Percentiles rank a stretch among this genome's conserved stretches.
These are phyloP conservation scores for Pseudochromis fuscus DNA, from an alignment of 2,797 vertebrate species.

Conservation along the genomic window DNA sequence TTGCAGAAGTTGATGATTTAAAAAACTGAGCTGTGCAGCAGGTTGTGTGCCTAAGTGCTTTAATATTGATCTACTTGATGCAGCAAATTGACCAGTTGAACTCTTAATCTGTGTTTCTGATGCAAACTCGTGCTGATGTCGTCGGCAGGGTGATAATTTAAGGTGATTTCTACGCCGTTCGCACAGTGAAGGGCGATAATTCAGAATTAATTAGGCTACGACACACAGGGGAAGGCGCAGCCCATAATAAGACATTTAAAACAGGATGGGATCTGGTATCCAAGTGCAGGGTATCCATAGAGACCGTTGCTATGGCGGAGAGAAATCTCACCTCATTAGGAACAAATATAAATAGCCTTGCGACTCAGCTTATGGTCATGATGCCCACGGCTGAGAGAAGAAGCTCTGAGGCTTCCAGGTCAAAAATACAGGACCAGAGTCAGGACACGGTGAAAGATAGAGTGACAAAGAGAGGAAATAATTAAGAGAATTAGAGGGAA, in stretches of 20 bases:
- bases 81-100: conserved; percentile 34
- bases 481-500: conserved; percentile 54
- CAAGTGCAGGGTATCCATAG: conserved; percentile 86
- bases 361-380: conserved; percentile 78
- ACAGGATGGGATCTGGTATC: conserved; percentile 81
- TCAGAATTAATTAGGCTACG: conserved; percentile 79
- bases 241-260: conserved; percentile 83
- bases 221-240: conserved; percentile 70
- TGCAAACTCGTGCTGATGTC: conserved; percentile 32
- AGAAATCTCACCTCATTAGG: conserved; percentile 85
- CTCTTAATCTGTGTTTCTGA: conserved; percentile 25
- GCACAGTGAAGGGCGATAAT: conserved; percentile 60
- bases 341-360: conserved; percentile 85
- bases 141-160: conserved; percentile 37
- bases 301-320: conserved; percentile 85
- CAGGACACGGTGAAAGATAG: conserved; percentile 34
- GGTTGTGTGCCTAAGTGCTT: conserved; percentile 40
- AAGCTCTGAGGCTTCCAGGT: conserved; percentile 69
- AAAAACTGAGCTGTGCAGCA: conserved; percentile 40
- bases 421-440: conserved; percentile 58
- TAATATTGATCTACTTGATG: conserved; percentile 47
- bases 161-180: conserved; percentile 53
- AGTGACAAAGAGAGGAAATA: conserved; percentile 44
- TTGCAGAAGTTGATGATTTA: conserved; percentile 40
- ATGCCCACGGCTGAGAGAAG: conserved; percentile 73